These are phyloP conservation scores for Siphamia tubifer DNA, from an alignment of 2,113 vertebrate genomes.

Conservation along the genomic window DNA sequence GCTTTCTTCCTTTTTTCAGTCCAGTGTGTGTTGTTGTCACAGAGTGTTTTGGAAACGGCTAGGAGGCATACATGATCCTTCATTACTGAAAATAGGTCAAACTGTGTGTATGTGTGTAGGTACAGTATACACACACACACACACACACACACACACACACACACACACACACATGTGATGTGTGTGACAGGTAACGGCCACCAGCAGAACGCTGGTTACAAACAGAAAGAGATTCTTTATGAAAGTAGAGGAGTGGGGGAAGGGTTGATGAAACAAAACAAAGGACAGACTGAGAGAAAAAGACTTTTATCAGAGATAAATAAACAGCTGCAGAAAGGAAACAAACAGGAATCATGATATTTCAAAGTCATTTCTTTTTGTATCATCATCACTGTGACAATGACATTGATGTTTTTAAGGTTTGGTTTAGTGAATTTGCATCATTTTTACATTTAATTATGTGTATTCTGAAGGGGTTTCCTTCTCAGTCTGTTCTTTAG, in stretches of 20 bases:
- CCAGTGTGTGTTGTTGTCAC: background rate
- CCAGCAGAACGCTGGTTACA: background rate
- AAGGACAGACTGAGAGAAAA: background rate
- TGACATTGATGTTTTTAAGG: background rate
- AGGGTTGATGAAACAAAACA: background rate
- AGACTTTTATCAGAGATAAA: background rate
- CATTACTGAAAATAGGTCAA: conserved; percentile 30
- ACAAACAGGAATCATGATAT: background rate
- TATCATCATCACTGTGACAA: too few species aligned
- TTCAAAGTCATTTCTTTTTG: background rate
- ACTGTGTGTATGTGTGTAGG: background rate
- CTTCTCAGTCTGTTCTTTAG: too few species aligned
- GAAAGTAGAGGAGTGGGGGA: background rate
- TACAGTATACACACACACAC: background rate
- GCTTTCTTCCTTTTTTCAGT: background rate
- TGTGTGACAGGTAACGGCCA: background rate
- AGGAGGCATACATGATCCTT: background rate
- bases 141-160: too few species aligned
- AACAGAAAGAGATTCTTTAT: background rate
- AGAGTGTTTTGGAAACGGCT: background rate
- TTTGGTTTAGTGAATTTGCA: background rate
- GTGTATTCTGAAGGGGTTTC: too few species aligned
- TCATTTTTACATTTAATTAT: background rate
- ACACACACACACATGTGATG: too few species aligned
- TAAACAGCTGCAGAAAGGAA: conserved; percentile 12